Evolutionary conservation across 1,140 invertebrate genomes (phyloP).

Genomic region (Drosophila truncata): DNA sequence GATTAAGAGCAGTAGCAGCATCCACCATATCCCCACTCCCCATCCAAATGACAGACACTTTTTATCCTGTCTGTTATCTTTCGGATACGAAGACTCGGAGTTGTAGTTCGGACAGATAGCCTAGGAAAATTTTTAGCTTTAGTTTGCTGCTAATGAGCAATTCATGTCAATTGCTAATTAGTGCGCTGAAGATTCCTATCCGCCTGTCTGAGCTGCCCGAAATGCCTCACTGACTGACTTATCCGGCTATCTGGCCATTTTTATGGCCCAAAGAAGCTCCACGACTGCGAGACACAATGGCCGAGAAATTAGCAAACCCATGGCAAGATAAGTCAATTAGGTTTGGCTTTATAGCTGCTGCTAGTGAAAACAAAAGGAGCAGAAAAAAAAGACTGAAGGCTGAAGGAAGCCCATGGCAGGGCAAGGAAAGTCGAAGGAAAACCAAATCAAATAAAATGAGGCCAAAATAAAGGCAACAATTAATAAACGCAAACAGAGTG

Average conservation of each 20-base stretch:
- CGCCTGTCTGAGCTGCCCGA: slow-evolving; percentile 60
- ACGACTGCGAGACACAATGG: slow-evolving; percentile 65
- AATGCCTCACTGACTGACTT: slow-evolving; percentile 68
- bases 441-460: slow-evolving; percentile 83
- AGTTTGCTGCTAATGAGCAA: slow-evolving; percentile 84
- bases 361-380: slow-evolving; percentile 63
- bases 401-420: slow-evolving; percentile 5
- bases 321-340: slow-evolving; percentile 84
- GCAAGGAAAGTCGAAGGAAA: slow-evolving; percentile 51
- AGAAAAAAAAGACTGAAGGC: slow-evolving; percentile 48
- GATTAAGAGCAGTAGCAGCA: slow-evolving; percentile 26
- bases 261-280: slow-evolving; percentile 64
- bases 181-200: slow-evolving; percentile 81
- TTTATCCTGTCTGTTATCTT: slow-evolving; percentile 46
- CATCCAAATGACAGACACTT: slow-evolving; percentile 25
- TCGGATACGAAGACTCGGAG: slow-evolving; percentile 27
- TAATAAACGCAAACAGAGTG: slow-evolving; percentile 78
- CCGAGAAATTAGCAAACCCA: slow-evolving; percentile 82
- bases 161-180: slow-evolving; percentile 85
- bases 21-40: background rate
- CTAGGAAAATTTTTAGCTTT: slow-evolving; percentile 68
- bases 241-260: slow-evolving; percentile 68
- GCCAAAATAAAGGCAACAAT: slow-evolving; percentile 81
- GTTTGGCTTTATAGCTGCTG: slow-evolving; percentile 82
- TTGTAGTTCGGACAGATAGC: slow-evolving; percentile 43